Evolutionary conservation across 2,888 invertebrate species (phyloP).

Genomic region (Hypomecis atomaria): DNA sequence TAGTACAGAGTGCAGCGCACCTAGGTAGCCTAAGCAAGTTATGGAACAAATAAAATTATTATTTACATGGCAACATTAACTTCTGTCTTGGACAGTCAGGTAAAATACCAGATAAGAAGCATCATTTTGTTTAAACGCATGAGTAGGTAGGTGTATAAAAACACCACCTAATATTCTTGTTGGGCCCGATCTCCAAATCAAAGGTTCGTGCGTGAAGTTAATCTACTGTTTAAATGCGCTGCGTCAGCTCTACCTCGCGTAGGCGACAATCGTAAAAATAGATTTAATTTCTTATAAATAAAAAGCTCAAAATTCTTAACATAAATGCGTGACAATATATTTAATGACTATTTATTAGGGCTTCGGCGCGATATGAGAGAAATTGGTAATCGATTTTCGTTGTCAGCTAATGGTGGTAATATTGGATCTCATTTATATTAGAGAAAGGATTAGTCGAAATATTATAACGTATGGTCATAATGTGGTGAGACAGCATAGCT

Average conservation of each 20-base stretch:
- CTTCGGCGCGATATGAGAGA: conserved; percentile 49
- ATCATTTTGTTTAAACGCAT: conserved; percentile 3
- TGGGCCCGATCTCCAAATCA: conserved; percentile 14
- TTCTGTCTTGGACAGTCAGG: no score
- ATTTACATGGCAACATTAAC: no score
- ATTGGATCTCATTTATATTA: conserved; percentile 17
- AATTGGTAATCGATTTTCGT: conserved; percentile 44
- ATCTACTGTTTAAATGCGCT: conserved; percentile 26
- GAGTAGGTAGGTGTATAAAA: conserved; percentile 12
- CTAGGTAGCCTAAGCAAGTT: no score
- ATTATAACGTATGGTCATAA: background rate
- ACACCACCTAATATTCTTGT: conserved; percentile 19
- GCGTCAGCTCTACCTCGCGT: conserved; percentile 43
- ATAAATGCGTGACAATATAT: conserved; percentile 68
- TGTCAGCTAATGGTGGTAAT: conserved; percentile 36
- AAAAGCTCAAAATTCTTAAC: conserved; percentile 52
- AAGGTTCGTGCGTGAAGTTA: conserved; percentile 29
- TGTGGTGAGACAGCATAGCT: conserved; percentile 1
- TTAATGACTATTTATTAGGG: conserved; percentile 64
- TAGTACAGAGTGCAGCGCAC: no score
- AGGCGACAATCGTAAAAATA: conserved; percentile 58
- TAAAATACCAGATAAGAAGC: no score
- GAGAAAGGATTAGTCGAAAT: conserved; percentile 7
- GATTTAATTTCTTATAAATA: conserved; percentile 61
- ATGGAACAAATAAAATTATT: no score